Base-by-base conservation (phyloP, 2,113 vertebrate species). In the Strigops habroptila region DNA sequence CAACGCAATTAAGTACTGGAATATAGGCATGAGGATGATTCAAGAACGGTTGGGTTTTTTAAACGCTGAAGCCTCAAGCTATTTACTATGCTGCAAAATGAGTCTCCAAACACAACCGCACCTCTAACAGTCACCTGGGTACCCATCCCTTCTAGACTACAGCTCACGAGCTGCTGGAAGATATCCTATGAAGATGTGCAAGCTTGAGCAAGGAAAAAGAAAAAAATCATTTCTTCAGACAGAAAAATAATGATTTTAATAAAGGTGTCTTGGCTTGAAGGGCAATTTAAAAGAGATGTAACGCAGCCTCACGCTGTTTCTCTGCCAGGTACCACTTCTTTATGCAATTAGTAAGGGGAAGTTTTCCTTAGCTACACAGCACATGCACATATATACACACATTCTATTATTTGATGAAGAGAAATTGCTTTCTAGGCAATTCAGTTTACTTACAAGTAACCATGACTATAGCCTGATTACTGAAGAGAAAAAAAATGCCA, bases 1-100 rank as follows among this genome's bases (percentile, higher is more conserved):
- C 69, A 95, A 28, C 82, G 88, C 88, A 95, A 52, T 91, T 64
- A 90, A 88, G 83, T 73, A 92, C 82, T 91, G 75, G 74, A 93
- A 96, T 76, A 97, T 89, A 96, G 68, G 49, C 68, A 95, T 80
- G 94, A 92, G 94, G 82, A 78, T 89, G 94, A 90, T 73, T 93
- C 88, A 93, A 79, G 63, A 97, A 95, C 96, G 94, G 82, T 10
- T 17, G 43, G 11, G 6, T 18, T 87, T 37, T 43, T 65, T 6
- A 3, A 57, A 39, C 6, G 9, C 90, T 95, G 78, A 97, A 93
- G 79, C 79, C 87, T 97, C 90, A 79, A 96, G 85, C 95, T 91
- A 96, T 77, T 90, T 86, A 82, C 49, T 94, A 14, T 35, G 6
- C 75, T 85, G 81, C 85, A 96, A 86, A 97, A 91, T 15, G 10